Conservation (phyloP, 2,888 invertebrate genomes). For the Torymus auratus region DNA sequence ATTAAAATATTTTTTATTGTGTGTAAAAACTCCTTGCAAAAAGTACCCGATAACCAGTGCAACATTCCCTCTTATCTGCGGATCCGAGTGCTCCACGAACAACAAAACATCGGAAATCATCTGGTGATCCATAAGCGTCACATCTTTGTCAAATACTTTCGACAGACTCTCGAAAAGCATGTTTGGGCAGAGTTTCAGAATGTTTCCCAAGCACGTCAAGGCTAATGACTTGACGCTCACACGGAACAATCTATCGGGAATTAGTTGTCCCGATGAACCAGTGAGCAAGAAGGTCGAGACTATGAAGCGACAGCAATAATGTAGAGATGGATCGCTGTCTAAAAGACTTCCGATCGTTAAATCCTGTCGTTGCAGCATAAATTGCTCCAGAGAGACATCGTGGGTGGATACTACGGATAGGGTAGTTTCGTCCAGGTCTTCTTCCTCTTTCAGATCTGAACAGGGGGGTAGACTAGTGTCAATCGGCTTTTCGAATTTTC, state of each 20-base stretch:
- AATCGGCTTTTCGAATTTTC: conserved; percentile 62
- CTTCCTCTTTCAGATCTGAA: conserved; percentile 61
- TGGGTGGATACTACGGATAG: conserved; percentile 64
- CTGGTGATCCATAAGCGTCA: conserved; percentile 76
- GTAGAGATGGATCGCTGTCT: conserved; percentile 82
- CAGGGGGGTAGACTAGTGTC: conserved; percentile 31
- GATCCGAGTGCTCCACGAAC: conserved; percentile 86
- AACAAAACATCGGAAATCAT: conserved; percentile 84
- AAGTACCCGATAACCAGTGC: conserved; percentile 84
- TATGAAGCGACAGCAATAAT: conserved; percentile 85
- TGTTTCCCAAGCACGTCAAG: conserved; percentile 86
- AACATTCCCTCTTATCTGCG: conserved; percentile 87
- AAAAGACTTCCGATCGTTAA: conserved; percentile 83
- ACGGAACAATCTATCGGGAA: conserved; percentile 86
- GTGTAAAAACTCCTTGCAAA: conserved; percentile 71
- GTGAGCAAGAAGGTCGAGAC: conserved; percentile 85
- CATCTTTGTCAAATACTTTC: conserved; percentile 65
- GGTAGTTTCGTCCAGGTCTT: conserved; percentile 64
- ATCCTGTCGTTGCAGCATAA: conserved; percentile 74
- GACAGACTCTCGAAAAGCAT: conserved; percentile 81
- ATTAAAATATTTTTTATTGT: conserved; percentile 6
- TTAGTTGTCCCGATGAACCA: conserved; percentile 80
- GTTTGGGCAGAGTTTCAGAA: conserved; percentile 86
- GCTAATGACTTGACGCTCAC: conserved; percentile 95
- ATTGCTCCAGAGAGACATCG: conserved; percentile 59